Evolutionary conservation across 1,140 invertebrate species (phyloP).

Genomic region (silkworm (Bombyx mori)): DNA sequence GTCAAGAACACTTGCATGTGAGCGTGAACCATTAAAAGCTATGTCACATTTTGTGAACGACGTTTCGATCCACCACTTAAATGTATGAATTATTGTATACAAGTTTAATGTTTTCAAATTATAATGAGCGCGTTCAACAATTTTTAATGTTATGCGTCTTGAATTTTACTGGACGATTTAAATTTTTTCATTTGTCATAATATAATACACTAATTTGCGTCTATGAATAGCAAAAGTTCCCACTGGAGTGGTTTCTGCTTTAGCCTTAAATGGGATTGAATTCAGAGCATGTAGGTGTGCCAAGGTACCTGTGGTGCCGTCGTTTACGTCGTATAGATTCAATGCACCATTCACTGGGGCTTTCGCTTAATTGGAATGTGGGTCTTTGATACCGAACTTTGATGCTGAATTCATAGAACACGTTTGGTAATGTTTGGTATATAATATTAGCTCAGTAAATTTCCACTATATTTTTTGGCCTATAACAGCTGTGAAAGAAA

Average conservation of each 20-base stretch:
- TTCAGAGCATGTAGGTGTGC: constrained; percentile 23
- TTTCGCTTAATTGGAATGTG: constrained; percentile 14
- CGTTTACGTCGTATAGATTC: constrained; percentile 16
- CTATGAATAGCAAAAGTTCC: constrained; percentile 18
- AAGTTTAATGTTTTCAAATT: no score
- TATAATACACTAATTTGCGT: background rate
- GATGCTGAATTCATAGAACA: background rate
- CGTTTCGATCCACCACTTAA: no score
- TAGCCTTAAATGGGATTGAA: constrained; percentile 23
- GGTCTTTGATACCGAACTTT: background rate
- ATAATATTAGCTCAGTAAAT: no score
- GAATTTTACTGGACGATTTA: background rate
- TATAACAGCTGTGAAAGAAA: no score
- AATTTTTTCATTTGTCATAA: no score
- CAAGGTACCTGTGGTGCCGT: background rate
- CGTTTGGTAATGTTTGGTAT: background rate
- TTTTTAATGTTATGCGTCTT: background rate
- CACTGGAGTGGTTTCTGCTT: constrained; percentile 12
- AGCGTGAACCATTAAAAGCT: no score
- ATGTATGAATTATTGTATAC: no score
- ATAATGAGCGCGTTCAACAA: background rate
- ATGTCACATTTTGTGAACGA: no score
- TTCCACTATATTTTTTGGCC: no score
- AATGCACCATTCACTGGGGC: constrained; percentile 13
- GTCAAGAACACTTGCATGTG: no score